These are phyloP conservation scores for Willisornis vidua DNA, from an alignment of 2,113 vertebrate species.

Conservation along the genomic window DNA sequence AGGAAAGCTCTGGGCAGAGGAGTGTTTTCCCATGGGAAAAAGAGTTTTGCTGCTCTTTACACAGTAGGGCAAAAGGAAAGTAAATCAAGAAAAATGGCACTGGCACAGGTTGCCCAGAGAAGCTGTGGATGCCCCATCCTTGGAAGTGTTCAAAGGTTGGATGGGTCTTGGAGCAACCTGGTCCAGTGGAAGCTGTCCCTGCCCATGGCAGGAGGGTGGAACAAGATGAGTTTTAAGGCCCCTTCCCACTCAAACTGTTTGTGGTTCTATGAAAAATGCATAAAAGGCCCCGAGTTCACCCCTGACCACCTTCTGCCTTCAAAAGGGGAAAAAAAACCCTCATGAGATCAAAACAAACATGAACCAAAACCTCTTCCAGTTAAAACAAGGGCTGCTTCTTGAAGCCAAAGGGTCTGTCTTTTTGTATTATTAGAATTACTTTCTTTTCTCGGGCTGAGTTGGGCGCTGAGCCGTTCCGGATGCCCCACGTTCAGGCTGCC, in stretches of 20 bases:
- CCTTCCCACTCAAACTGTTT: background rate
- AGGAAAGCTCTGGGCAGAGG: background rate
- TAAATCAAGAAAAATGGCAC: background rate
- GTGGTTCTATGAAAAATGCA: background rate
- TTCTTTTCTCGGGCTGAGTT: background rate
- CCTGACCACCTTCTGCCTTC: background rate
- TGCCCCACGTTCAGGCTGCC: background rate
- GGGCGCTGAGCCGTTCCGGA: rapidly evolving
- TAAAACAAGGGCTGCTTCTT: slow-evolving; percentile 26
- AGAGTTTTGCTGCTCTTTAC: background rate
- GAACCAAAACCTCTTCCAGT: slow-evolving; percentile 38
- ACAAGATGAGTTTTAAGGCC: background rate
- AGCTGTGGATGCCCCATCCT: background rate
- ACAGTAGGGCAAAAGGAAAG: background rate
- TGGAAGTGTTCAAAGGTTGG: background rate
- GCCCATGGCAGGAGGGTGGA: background rate
- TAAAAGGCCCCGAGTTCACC: background rate
- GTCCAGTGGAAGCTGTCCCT: background rate
- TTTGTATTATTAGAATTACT: background rate
- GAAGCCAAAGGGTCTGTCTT: slow-evolving; percentile 16
- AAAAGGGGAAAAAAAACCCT: background rate
- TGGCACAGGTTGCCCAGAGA: background rate
- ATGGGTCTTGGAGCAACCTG: background rate
- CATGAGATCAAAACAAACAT: background rate
- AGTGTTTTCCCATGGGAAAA: background rate